Evolutionary conservation across 2,888 invertebrate species (phyloP).

Genomic region (Eupithecia exiguata): DNA sequence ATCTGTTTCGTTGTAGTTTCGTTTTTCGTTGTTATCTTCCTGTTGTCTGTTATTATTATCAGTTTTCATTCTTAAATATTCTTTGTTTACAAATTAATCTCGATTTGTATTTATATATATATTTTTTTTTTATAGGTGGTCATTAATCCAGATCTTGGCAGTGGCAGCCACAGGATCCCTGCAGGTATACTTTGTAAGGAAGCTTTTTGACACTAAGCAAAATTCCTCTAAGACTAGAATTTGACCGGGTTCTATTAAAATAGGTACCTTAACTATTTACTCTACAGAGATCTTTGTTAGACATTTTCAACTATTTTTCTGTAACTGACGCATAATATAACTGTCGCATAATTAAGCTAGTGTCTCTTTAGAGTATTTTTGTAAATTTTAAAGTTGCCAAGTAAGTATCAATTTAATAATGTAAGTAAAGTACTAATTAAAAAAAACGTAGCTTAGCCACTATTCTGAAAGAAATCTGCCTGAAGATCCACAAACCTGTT

Average conservation of each 20-base stretch:
- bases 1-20: neutral
- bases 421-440: neutral
- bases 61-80: too few relatives aligned
- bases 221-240: conserved; percentile 85
- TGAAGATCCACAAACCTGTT: neutral
- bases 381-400: neutral
- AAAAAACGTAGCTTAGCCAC: neutral
- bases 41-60: too few relatives aligned
- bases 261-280: neutral
- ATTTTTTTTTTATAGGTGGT: conserved; percentile 85
- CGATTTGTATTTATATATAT: neutral
- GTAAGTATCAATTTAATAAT: neutral
- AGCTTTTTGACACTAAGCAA: conserved; percentile 92
- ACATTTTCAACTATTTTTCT: neutral
- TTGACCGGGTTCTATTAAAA: conserved; percentile 54
- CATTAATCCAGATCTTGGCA: conserved; percentile 92
- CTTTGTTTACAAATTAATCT: too few relatives aligned
- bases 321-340: neutral
- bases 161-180: conserved; percentile 90
- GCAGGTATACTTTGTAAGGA: conserved; percentile 94
- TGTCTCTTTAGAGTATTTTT: neutral
- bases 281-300: neutral
- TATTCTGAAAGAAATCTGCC: neutral
- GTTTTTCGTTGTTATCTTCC: too few relatives aligned
- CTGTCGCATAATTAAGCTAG: neutral